Base-by-base conservation (phyloP, 2,113 vertebrate species). In the Corvus moneduloides region DNA sequence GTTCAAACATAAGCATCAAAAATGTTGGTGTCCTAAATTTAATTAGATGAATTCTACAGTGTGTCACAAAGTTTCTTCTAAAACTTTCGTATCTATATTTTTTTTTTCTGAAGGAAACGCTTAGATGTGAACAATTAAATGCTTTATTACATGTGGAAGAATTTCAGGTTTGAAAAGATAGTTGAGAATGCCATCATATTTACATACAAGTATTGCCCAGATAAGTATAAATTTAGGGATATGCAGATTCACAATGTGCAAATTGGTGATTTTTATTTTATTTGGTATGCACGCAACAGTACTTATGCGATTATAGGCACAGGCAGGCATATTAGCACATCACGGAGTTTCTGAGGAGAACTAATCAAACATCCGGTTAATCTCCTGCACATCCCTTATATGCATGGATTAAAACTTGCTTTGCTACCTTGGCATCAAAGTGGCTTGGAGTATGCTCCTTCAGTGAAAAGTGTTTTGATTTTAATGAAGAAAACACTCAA, bases 381-480 rank as follows among this genome's bases (percentile, higher is more conserved):
- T 92, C 71, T 97, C 58, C 80, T 92, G 41, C 43, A 82, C 26
- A 64, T 76, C 51, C 20, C 24, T 79, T 89, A 37, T 26, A 77
- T 41, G n/a, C 56, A 48, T 35, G 76, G 56, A 81, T 72, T 94
- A 79, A 93, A 94, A 88, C 54, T 90, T 73, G 23, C 54, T 96
- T 84, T 90, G 39, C 78, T 88, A 73, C 58, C 69, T 81, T 94
- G 82, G 58, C 83, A 94, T 92, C 76, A 78, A 90, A 96, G 78
- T 82, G 55, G 32, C 30, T 95, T 92, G 63, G 20, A 93, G 79
- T 71, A n/a, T 39, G 16, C 83, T 93, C 33, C 79, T 90, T 93
- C 84, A 77, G 73, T 93, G 96, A 77, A 87, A 82, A 94, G 61
- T 85, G 66, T 35, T 93, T 79, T 66, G 41, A 85, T 83, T 96